Evolutionary conservation across 2,888 invertebrate species (phyloP), one percentile per base, ranked within the genome.

Genomic region (Drosophila paramelanica): DNA sequence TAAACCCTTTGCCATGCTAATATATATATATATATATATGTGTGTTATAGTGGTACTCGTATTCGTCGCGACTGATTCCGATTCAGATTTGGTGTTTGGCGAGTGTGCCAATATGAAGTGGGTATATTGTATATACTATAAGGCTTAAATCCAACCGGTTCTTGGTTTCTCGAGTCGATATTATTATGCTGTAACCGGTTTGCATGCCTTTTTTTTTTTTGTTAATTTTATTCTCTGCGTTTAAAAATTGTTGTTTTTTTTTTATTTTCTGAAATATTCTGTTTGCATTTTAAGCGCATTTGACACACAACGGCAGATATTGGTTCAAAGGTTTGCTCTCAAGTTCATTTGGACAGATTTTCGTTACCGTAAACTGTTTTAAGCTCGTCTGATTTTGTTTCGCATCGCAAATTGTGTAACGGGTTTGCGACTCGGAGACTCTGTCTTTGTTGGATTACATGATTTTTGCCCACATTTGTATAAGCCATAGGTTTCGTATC

Each of bases 181-280:
- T 68, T 84, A 82, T 84, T 84, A 85, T 81, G 78, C 65, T 61
- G 52, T 62, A 76, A 88, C 85, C 88, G 81, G 88, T 88, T 82
- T 87, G 61, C 53, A 25, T 53, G 59, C 36, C 42, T 51, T 49
- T 52, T 39, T 49, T 61, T 70, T 78, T 58, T 23, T 23, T 23
- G 17, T 67, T 6, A 77, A 77, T 66, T 84, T 67, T 52, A 84
- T 83, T 73, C 73, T 68, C 67, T 62, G 58, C 82, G 71, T 67
- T 79, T 75, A 65, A 75, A 51, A 47, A 45, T 51, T 42, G 49
- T 57, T 58, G 23, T 46, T 38, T 39, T 45, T 65, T 17, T 52
- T 31, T 13, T 41, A 41, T 25, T 58, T 59, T 57, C 42, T 73
- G 62, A 81, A 77, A 67, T 71, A 74, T 81, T 78, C 81, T 69